phyloP scores from a whole-genome alignment of 2,888 invertebrate species.

The Stegophylla sp. region DNA sequence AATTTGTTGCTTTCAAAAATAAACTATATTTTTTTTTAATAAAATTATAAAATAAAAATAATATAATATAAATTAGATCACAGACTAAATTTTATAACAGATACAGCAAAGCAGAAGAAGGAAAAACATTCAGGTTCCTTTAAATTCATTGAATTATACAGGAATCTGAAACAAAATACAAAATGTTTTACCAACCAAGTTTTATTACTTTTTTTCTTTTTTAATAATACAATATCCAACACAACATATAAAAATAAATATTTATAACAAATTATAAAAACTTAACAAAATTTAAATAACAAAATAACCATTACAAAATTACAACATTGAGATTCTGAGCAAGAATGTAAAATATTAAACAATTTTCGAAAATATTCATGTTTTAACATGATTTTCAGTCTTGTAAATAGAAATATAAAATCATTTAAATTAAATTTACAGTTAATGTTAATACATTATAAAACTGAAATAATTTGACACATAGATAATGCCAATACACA shows the following conservation, averaged over 20 bases:
- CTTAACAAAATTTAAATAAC: neutral
- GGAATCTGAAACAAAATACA: slow-evolving; percentile 57
- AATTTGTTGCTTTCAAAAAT: too few relatives aligned
- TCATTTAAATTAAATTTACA: slow-evolving; percentile 17
- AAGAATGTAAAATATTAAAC: slow-evolving; percentile 22
- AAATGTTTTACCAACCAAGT: slow-evolving; percentile 24
- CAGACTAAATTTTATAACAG: slow-evolving; percentile 12
- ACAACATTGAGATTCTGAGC: neutral
- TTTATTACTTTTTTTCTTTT: too few relatives aligned
- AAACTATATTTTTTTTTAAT: neutral
- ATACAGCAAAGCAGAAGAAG: neutral
- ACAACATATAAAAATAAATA: slow-evolving; percentile 1
- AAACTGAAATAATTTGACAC: slow-evolving; percentile 12
- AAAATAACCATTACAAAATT: neutral
- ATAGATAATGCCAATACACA: slow-evolving; percentile 28
- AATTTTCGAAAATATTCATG: neutral
- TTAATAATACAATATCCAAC: slow-evolving; percentile 1
- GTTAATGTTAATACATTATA: neutral
- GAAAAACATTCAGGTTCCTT: slow-evolving; percentile 24
- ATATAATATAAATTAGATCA: slow-evolving; percentile 10
- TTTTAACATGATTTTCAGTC: slow-evolving; percentile 28
- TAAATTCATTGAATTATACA: slow-evolving; percentile 55
- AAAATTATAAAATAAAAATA: slow-evolving; percentile 7
- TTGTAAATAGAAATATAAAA: slow-evolving; percentile 32
- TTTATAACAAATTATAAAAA: slow-evolving; percentile 23